Evolutionary conservation across 2,797 vertebrate species (phyloP), one percentile per base, ranked within the genome.

Genomic region (Sebastes variabilis): DNA sequence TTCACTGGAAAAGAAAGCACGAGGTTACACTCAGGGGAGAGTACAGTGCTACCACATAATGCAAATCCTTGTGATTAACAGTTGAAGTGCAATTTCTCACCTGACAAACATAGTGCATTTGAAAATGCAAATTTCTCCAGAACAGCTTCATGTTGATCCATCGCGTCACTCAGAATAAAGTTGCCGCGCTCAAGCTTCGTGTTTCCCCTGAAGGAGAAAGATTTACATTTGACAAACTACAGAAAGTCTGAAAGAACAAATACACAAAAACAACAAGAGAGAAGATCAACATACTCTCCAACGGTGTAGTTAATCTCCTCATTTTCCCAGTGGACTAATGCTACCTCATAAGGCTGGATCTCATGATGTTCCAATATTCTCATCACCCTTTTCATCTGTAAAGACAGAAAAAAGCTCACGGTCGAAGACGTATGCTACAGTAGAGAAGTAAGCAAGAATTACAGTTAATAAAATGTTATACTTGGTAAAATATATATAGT

Each of bases 41-140:
- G 2, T 54, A 54, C 49, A 54, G 34, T 5, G n/a, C 14, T 3
- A 20, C 1, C 2, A 30, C 25, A 36, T 66, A 25, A 30, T 0
- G 24, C 8, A n/a, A 25, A 60, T 5, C 25, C 16, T 20, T 2
- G 20, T 10, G 8, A 62, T 5, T 67, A 22, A 81, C 1, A 22
- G 7, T 14, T 2, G 0, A 67, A 18, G 3, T 3, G 1, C 5
- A 54, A 3, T 1, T 55, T 32, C 96, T 95, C 84, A 99, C 98
- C 99, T 87, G 99, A 99, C 69, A 99, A 95, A 91, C 97, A 98
- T 12, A 99, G 95, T 0, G 98, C 98, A 78, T 99, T 99, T 58
- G 99, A 99, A 95, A 99, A 99, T 4, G 99, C 98, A 92, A 98
- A 99, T 82, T 99, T 99, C 91, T 99, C 97, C 84, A 99, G 92